Conservation (phyloP, 2,113 vertebrate genomes). For the Percina caprodes region DNA sequence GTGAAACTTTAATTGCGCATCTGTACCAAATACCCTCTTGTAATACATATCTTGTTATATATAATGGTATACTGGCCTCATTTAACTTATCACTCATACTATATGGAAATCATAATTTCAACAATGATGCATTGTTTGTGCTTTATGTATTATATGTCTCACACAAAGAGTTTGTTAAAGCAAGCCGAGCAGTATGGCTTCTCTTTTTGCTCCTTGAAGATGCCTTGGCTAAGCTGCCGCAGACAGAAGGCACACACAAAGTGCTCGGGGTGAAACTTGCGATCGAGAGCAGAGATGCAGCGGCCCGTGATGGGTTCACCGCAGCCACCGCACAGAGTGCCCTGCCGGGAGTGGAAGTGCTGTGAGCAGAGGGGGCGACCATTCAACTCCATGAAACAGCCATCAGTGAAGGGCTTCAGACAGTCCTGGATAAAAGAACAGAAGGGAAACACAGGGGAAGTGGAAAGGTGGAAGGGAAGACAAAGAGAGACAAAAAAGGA, state of each 20-base stretch:
- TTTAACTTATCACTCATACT: slow-evolving; percentile 2
- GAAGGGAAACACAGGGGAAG: background rate
- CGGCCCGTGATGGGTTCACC: slow-evolving; percentile 85
- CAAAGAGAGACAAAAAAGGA: background rate
- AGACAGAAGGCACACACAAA: slow-evolving; percentile 92
- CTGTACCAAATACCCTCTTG: background rate
- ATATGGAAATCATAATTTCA: background rate
- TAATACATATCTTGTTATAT: background rate
- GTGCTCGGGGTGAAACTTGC: slow-evolving; percentile 93
- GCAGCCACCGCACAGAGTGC: slow-evolving; percentile 87
- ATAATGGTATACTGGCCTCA: background rate
- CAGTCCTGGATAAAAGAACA: slow-evolving; percentile 85
- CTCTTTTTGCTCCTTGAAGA: slow-evolving; percentile 83
- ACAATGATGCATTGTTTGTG: background rate
- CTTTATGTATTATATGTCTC: background rate
- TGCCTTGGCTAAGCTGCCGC: slow-evolving; percentile 88
- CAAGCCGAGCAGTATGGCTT: slow-evolving; percentile 90
- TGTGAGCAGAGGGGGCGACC: slow-evolving; percentile 89
- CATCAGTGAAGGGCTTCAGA: slow-evolving; percentile 79
- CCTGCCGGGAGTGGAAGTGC: slow-evolving; percentile 89
- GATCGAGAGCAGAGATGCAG: slow-evolving; percentile 86
- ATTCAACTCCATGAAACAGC: slow-evolving; percentile 89
- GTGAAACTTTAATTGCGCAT: slow-evolving; percentile 10
- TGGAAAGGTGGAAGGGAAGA: background rate
- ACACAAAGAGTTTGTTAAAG: slow-evolving; percentile 87